These are phyloP conservation scores for Aromia moschata DNA, from an alignment of 2,888 invertebrate genomes.

Conservation along the genomic window DNA sequence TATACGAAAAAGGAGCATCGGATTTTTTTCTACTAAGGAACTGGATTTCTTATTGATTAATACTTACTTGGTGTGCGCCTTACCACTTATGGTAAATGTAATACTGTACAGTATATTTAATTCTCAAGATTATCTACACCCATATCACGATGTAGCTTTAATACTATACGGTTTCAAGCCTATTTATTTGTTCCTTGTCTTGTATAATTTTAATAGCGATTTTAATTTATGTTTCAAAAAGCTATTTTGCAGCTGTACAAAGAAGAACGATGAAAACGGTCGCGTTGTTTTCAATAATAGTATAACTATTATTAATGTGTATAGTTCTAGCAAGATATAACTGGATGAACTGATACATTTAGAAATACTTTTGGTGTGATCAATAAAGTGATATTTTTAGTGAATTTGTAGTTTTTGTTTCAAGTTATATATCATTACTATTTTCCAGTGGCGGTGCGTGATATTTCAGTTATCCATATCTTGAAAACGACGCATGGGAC, in stretches of 20 bases:
- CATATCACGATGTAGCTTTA: constrained; percentile 7
- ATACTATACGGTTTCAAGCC: constrained; percentile 4
- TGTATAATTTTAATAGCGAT: constrained; percentile 4
- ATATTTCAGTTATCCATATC: too few relatives aligned
- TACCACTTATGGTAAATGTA: constrained; percentile 8
- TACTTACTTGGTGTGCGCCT: constrained; percentile 3
- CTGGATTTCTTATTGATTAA: constrained; percentile 11
- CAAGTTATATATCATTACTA: too few relatives aligned
- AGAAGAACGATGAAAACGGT: constrained; percentile 1
- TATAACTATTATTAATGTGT: constrained; percentile 22
- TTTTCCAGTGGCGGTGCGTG: too few relatives aligned
- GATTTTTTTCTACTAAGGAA: constrained; percentile 3
- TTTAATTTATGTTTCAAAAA: constrained; percentile 21
- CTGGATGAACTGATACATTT: too few relatives aligned
- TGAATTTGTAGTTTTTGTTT: too few relatives aligned
- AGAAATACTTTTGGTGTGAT: too few relatives aligned
- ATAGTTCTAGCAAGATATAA: constrained; percentile 19
- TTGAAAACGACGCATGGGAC: too few relatives aligned
- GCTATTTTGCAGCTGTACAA: neutral
- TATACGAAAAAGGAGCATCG: neutral
- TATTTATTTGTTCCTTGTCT: constrained; percentile 2
- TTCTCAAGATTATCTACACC: neutral
- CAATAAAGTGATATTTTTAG: too few relatives aligned
- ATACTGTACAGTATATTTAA: neutral
- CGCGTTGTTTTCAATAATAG: constrained; percentile 19